Evolutionary conservation across 1,140 invertebrate genomes (phyloP).

Genomic region (Coelopa frigida): DNA sequence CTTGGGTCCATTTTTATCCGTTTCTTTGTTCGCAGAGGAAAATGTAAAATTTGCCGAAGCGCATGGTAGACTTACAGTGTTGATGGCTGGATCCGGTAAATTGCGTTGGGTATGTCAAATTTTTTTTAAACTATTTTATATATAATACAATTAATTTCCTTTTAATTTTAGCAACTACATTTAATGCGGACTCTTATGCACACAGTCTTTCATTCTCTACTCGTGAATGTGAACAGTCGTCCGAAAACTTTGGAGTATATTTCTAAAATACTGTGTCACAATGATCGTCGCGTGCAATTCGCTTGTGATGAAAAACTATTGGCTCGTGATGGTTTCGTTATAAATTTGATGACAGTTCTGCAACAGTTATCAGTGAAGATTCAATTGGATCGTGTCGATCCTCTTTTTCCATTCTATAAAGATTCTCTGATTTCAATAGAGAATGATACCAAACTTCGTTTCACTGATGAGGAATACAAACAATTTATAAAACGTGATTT

Average conservation of each 20-base stretch:
- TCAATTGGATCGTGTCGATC: constrained; percentile 75
- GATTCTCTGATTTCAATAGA: constrained; percentile 66
- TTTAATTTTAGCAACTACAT: constrained; percentile 53
- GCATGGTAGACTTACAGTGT: constrained; percentile 49
- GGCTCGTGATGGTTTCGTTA: constrained; percentile 87
- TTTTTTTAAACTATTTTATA: neutral
- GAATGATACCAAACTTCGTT: constrained; percentile 78
- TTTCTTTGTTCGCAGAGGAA: constrained; percentile 90
- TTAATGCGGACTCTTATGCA: constrained; percentile 65
- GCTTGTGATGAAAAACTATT: constrained; percentile 77
- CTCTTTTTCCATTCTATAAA: constrained; percentile 79
- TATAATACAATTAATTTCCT: constrained; percentile 1
- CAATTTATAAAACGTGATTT: constrained; percentile 55
- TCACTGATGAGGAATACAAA: constrained; percentile 70
- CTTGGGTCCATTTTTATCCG: constrained; percentile 80
- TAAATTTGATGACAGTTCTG: constrained; percentile 84
- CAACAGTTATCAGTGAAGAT: constrained; percentile 82
- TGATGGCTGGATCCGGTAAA: constrained; percentile 25
- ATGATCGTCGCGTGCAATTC: constrained; percentile 82
- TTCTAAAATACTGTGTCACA: constrained; percentile 63
- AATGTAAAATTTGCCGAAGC: constrained; percentile 67
- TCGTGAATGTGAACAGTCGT: constrained; percentile 68
- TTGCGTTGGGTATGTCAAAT: constrained; percentile 30
- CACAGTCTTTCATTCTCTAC: constrained; percentile 73
- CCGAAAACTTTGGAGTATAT: constrained; percentile 72